Conservation (phyloP, 2,113 vertebrate species). For the Phaetusa simplex region DNA sequence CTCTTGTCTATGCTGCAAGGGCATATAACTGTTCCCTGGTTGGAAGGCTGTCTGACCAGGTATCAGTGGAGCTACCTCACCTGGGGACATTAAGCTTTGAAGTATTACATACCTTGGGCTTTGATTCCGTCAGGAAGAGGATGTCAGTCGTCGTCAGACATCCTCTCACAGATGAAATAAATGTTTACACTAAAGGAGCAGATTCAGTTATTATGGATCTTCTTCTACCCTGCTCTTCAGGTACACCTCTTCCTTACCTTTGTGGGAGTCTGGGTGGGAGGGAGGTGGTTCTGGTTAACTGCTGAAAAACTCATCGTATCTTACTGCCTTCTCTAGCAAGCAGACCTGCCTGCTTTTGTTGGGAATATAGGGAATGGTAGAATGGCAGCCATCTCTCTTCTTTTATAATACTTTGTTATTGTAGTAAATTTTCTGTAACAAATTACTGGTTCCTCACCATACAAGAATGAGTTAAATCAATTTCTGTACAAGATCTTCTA, state of each 20-base stretch:
- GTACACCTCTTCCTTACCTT: slow-evolving; percentile 48
- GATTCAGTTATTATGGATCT: slow-evolving; percentile 95
- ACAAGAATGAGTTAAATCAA: background rate
- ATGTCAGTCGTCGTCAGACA: slow-evolving; percentile 97
- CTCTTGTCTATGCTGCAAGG: slow-evolving; percentile 91
- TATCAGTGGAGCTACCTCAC: slow-evolving; percentile 91
- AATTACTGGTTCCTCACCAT: background rate
- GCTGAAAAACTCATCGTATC: background rate
- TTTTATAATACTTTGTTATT: background rate
- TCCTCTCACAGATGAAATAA: slow-evolving; percentile 92
- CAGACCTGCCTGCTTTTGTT: background rate
- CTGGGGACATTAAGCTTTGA: slow-evolving; percentile 91
- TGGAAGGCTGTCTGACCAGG: slow-evolving; percentile 89
- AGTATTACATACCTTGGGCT: slow-evolving; percentile 92
- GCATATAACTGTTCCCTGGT: slow-evolving; percentile 92
- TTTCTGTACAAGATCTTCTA: background rate
- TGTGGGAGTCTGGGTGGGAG: background rate
- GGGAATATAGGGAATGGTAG: background rate
- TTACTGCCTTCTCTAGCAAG: background rate
- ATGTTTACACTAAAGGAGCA: slow-evolving; percentile 95
- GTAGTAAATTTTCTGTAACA: background rate
- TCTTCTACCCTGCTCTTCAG: slow-evolving; percentile 82
- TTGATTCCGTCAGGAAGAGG: slow-evolving; percentile 91
- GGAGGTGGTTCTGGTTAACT: background rate
- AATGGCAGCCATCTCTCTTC: background rate